phyloP scores from a whole-genome alignment of 2,888 invertebrate genomes.

The Phortica okadai region DNA sequence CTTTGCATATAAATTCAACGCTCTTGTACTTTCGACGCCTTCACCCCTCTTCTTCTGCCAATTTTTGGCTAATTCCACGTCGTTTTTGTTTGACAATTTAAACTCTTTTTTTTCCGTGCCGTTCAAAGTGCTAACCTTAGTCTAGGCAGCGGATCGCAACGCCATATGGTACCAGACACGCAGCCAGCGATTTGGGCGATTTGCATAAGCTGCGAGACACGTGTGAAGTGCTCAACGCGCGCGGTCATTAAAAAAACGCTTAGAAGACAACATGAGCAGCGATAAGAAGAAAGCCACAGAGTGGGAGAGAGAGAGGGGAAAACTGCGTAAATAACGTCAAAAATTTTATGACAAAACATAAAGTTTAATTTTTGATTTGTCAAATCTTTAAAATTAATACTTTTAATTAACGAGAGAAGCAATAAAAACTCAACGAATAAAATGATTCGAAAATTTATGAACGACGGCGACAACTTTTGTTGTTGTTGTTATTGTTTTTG shows the following conservation, averaged over 20 bases:
- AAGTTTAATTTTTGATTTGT: conserved; percentile 33
- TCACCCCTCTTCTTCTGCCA: no score
- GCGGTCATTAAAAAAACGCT: background rate
- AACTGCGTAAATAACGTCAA: conserved; percentile 36
- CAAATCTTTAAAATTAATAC: conserved; percentile 27
- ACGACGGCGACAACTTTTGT: conserved; percentile 31
- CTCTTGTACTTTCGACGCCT: no score
- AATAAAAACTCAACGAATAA: conserved; percentile 28
- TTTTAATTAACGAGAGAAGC: conserved; percentile 33
- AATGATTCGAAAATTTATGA: conserved; percentile 23
- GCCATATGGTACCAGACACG: background rate
- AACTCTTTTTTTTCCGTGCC: no score
- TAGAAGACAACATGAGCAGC: conserved; percentile 24
- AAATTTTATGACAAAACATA: conserved; percentile 26
- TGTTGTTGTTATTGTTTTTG: conserved; percentile 45
- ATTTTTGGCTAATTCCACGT: no score
- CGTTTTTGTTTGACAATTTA: no score
- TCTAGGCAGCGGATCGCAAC: no score
- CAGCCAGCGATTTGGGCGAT: conserved; percentile 11
- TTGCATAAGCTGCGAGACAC: conserved; percentile 28
- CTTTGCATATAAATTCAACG: no score
- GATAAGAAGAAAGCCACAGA: conserved; percentile 39
- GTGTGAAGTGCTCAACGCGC: conserved; percentile 9
- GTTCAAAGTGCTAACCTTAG: no score
- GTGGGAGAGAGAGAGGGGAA: conserved; percentile 42